Evolutionary conservation across 2,888 invertebrate genomes (phyloP).

Genomic region (Ectemnius cavifrons): DNA sequence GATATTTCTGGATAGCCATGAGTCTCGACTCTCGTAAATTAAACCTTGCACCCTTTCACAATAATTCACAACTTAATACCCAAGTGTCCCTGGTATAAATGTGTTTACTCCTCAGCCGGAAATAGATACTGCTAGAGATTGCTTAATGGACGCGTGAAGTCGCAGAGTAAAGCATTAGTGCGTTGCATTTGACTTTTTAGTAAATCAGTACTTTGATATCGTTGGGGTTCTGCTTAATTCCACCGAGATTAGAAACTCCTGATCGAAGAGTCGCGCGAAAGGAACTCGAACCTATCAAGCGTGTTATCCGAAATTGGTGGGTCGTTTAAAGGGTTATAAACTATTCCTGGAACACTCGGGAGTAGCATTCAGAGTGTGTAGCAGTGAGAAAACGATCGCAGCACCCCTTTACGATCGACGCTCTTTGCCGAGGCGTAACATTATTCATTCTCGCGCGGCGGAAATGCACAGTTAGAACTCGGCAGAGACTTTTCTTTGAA

Average conservation of each 20-base stretch:
- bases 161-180: too few relatives aligned
- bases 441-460: too few relatives aligned
- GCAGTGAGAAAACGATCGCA: neutral
- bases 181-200: too few relatives aligned
- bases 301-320: slow-evolving; percentile 4
- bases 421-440: too few relatives aligned
- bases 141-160: neutral
- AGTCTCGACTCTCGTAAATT: neutral
- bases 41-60: neutral
- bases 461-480: too few relatives aligned
- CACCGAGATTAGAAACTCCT: neutral
- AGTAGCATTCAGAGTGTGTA: neutral
- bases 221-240: neutral
- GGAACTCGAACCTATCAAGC: neutral
- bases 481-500: too few relatives aligned
- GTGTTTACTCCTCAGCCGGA: neutral
- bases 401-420: too few relatives aligned
- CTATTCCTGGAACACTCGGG: neutral
- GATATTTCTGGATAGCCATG: neutral
- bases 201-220: neutral
- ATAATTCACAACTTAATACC: neutral
- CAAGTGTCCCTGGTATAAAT: neutral
- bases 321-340: slow-evolving; percentile 7
- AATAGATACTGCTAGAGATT: neutral
- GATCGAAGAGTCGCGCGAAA: neutral